Evolutionary conservation across 2,888 invertebrate species (phyloP).

Genomic region (Nesidiocoris tenuis): DNA sequence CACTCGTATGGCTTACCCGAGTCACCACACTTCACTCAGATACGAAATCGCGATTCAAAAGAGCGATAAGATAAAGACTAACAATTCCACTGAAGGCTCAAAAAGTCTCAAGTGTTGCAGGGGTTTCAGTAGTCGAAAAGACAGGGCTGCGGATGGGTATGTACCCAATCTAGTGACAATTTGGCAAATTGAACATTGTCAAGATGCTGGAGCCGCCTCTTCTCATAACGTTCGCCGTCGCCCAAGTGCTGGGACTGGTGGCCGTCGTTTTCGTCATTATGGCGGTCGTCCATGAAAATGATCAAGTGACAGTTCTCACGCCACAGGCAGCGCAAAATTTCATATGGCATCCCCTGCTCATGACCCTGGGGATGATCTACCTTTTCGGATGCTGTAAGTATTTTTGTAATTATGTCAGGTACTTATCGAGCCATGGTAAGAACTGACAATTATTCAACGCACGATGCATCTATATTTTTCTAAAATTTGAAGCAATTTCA

Average conservation of each 20-base stretch:
- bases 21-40: too few relatives aligned
- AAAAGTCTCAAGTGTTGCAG: background rate
- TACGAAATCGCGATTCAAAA: background rate
- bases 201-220: conserved; percentile 32
- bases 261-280: conserved; percentile 17
- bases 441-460: too few relatives aligned
- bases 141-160: background rate
- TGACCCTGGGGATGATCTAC: conserved; percentile 14
- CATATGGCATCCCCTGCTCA: conserved; percentile 25
- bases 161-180: too few relatives aligned
- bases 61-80: background rate
- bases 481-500: too few relatives aligned
- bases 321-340: background rate
- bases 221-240: conserved; percentile 18
- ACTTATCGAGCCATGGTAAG: too few relatives aligned
- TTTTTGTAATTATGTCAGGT: too few relatives aligned
- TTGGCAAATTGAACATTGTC: too few relatives aligned
- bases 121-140: background rate
- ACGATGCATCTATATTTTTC: too few relatives aligned
- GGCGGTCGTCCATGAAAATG: conserved; percentile 10
- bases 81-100: background rate
- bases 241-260: conserved; percentile 25
- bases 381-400: conserved; percentile 35
- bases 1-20: background rate
- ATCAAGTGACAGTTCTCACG: background rate